These are phyloP conservation scores for Ibycter americanus DNA, from an alignment of 2,797 vertebrate genomes.

Conservation along the genomic window DNA sequence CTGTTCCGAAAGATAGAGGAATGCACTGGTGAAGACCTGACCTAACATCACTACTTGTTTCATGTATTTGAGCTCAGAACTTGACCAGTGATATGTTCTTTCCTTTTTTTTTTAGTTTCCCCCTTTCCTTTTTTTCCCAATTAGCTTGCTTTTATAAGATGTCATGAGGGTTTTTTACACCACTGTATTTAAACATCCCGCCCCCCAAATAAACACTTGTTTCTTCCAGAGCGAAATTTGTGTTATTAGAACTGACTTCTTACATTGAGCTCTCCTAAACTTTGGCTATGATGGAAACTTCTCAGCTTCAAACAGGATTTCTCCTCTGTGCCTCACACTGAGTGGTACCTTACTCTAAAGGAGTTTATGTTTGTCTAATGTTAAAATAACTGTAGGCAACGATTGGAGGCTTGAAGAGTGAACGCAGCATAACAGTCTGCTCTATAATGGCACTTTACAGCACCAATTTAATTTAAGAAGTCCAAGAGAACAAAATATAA, in stretches of 20 bases:
- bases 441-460: background rate
- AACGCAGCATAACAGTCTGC: background rate
- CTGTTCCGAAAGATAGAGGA: background rate
- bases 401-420: background rate
- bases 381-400: background rate
- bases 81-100: background rate
- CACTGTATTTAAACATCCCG: background rate
- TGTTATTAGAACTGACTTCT: background rate
- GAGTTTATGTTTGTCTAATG: background rate
- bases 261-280: background rate
- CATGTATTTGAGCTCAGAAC: background rate
- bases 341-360: background rate
- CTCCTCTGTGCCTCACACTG: background rate
- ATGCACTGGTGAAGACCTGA: background rate
- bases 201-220: background rate
- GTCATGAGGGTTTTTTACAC: rapidly evolving
- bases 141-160: background rate
- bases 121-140: background rate
- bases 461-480: background rate
- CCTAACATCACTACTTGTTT: background rate
- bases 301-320: background rate
- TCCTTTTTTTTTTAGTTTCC: background rate
- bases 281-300: background rate
- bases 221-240: background rate
- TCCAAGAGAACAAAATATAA: background rate